Evolutionary conservation across 2,888 invertebrate genomes (phyloP).

Genomic region (Diarsia dahlii): DNA sequence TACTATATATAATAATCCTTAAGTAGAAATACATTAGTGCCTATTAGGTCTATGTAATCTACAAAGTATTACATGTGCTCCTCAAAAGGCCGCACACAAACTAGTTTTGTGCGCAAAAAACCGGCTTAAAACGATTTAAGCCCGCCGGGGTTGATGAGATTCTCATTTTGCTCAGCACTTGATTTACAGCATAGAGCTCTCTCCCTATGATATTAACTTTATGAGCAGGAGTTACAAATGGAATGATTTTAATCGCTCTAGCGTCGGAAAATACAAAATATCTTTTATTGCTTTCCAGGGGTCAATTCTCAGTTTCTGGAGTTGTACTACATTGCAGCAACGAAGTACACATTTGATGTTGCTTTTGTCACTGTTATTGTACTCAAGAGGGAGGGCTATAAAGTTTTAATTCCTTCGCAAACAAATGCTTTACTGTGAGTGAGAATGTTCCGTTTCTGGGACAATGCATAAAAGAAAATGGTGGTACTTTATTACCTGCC

Average conservation of each 20-base stretch:
- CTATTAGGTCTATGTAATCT: background rate
- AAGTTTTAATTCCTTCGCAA: conserved; percentile 53
- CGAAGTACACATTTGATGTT: conserved; percentile 36
- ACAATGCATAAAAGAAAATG: conserved; percentile 36
- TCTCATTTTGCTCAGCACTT: conserved; percentile 76
- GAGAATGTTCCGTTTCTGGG: conserved; percentile 10
- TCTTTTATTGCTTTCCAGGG: conserved; percentile 64
- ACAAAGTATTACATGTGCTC: conserved; percentile 18
- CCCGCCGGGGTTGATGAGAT: conserved; percentile 74
- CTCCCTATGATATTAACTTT: conserved; percentile 69
- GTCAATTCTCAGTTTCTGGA: conserved; percentile 49
- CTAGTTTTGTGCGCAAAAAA: conserved; percentile 62
- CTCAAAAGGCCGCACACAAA: conserved; percentile 36
- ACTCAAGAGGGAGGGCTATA: conserved; percentile 44
- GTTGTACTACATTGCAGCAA: conserved; percentile 7
- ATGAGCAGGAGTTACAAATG: conserved; percentile 58
- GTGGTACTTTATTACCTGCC: conserved; percentile 42
- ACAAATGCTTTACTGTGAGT: conserved; percentile 26
- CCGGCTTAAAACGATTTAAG: conserved; percentile 67
- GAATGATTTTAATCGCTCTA: conserved; percentile 69
- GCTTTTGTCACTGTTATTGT: conserved; percentile 50
- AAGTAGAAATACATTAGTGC: background rate
- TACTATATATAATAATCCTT: background rate
- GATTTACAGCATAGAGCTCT: conserved; percentile 73
- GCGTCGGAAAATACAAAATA: conserved; percentile 65